A percentile compares a stretch with the other conserved stretches of the same genome.
Conservation (phyloP, 2,888 invertebrate species). For the Tryphoninae sp. region DNA sequence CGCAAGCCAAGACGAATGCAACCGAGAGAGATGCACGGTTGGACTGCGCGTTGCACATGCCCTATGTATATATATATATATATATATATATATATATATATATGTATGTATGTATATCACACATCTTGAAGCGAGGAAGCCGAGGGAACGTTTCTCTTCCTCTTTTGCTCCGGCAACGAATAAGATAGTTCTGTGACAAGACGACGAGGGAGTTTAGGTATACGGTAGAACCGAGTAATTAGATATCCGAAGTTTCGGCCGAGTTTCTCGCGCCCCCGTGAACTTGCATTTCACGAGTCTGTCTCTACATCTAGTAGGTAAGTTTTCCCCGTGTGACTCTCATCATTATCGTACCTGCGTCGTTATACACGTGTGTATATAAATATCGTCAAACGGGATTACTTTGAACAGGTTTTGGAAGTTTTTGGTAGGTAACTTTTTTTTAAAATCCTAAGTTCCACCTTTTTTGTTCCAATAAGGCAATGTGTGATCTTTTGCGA, state of each 20-base stretch:
- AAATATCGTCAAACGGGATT: too few species aligned
- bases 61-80: not conserved
- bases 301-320: not conserved
- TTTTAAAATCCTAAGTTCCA: too few species aligned
- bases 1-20: slow-evolving; percentile 52
- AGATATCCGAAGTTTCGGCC: slow-evolving; percentile 78
- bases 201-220: slow-evolving; percentile 70
- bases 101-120: not conserved
- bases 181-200: slow-evolving; percentile 78
- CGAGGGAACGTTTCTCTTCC: slow-evolving; percentile 45
- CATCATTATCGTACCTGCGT: too few species aligned
- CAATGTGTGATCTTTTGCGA: too few species aligned
- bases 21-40: slow-evolving; percentile 22
- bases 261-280: slow-evolving; percentile 68
- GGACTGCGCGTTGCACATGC: slow-evolving; percentile 13
- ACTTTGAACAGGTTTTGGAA: too few species aligned
- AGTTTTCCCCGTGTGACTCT: too few species aligned
- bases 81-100: not conserved
- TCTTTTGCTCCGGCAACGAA: not conserved
- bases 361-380: too few species aligned
- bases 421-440: too few species aligned
- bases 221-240: slow-evolving; percentile 78
- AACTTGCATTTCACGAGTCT: slow-evolving; percentile 42
- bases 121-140: slow-evolving; percentile 44
- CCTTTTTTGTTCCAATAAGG: too few species aligned